Evolutionary conservation across 2,113 vertebrate species (phyloP).

Genomic region (Ciconia boyciana): DNA sequence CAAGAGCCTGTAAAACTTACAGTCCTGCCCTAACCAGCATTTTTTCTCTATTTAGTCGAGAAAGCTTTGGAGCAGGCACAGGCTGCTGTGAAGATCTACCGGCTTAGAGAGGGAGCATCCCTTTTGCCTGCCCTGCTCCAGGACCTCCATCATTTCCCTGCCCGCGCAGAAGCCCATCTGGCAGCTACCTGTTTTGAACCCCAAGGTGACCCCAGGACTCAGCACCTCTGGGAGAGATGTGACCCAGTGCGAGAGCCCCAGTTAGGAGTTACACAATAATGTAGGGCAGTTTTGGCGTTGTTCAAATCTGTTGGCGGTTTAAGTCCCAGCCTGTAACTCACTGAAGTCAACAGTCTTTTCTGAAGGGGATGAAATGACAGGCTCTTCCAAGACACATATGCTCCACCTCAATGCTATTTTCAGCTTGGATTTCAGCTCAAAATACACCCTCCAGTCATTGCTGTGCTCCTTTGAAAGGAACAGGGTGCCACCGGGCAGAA

Average conservation of each 20-base stretch:
- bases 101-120: neutral
- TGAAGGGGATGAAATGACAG: neutral
- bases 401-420: conserved; percentile 14
- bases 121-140: neutral
- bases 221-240: neutral
- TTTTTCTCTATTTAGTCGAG: neutral
- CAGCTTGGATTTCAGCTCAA: conserved; percentile 1
- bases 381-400: neutral
- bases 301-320: neutral
- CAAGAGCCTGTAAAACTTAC: neutral
- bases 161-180: neutral
- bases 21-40: neutral
- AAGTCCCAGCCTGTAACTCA: neutral
- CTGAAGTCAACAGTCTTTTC: neutral
- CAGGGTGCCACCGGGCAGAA: neutral
- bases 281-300: neutral
- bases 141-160: neutral
- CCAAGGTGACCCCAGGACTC: neutral
- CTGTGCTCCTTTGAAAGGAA: neutral
- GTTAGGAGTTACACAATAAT: neutral
- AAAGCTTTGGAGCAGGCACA: neutral
- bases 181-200: neutral
- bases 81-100: neutral
- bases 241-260: neutral
- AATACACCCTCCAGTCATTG: neutral